These are phyloP conservation scores for Mythimna impura DNA, from an alignment of 2,888 invertebrate species.

Conservation along the genomic window DNA sequence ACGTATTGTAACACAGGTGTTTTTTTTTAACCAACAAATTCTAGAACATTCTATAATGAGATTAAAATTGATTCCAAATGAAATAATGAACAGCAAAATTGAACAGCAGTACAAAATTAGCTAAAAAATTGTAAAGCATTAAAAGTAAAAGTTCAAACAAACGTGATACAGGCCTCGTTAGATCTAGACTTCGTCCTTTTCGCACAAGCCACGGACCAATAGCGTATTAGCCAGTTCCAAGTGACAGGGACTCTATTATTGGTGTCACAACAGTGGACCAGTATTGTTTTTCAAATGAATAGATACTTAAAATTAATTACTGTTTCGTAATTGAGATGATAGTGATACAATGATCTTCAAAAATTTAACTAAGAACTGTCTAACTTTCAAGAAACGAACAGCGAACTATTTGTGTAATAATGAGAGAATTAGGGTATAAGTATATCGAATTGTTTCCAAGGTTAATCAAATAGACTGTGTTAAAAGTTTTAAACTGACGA, in stretches of 20 bases:
- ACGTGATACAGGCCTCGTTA: constrained; percentile 39
- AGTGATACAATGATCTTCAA: neutral
- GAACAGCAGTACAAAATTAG: neutral
- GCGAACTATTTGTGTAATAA: neutral
- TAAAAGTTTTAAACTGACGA: constrained; percentile 32
- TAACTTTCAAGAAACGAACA: neutral
- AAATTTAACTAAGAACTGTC: neutral
- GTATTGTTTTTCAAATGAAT: constrained; percentile 46
- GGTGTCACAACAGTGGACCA: constrained; percentile 48
- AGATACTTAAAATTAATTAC: constrained; percentile 11
- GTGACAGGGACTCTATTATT: constrained; percentile 61
- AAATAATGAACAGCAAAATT: neutral
- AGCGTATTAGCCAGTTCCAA: constrained; percentile 46
- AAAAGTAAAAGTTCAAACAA: constrained; percentile 11
- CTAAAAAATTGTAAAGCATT: neutral
- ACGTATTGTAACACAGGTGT: constrained; percentile 39
- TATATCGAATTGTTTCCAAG: constrained; percentile 41
- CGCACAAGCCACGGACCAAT: constrained; percentile 58
- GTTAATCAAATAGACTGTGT: constrained; percentile 28
- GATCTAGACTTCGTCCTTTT: constrained; percentile 60
- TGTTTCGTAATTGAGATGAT: neutral
- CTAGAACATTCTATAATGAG: constrained; percentile 40
- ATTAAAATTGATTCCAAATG: neutral
- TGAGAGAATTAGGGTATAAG: neutral
- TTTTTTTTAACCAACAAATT: constrained; percentile 24